These are phyloP conservation scores for Apantesis nais DNA, from an alignment of 2,888 invertebrate genomes.

Conservation along the genomic window DNA sequence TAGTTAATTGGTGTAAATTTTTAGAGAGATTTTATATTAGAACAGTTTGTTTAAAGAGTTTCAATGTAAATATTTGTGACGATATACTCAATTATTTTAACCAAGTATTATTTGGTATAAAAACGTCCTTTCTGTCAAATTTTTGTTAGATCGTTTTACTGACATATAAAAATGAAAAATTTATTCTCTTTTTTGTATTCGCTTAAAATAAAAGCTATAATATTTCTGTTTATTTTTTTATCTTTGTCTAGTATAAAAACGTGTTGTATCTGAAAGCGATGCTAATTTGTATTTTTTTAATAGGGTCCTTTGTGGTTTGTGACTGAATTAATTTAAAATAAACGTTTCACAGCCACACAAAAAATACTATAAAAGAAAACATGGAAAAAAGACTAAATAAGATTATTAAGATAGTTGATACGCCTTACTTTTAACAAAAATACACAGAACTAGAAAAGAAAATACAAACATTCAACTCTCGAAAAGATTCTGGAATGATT, in stretches of 20 bases:
- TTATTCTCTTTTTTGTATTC: too few relatives aligned
- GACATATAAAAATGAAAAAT: background rate
- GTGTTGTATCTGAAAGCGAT: background rate
- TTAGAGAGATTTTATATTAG: too few relatives aligned
- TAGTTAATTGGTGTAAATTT: background rate
- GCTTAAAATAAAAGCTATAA: too few relatives aligned
- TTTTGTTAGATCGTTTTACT: background rate
- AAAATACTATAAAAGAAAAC: too few relatives aligned
- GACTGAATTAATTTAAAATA: too few relatives aligned
- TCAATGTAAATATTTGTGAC: background rate
- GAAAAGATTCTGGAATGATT: constrained; percentile 1
- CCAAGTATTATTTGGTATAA: background rate
- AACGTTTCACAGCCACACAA: too few relatives aligned
- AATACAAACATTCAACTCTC: background rate
- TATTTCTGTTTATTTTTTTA: too few relatives aligned
- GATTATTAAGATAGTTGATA: too few relatives aligned
- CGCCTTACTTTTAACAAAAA: background rate
- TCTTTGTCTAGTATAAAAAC: background rate
- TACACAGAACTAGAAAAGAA: background rate
- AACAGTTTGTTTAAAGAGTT: too few relatives aligned
- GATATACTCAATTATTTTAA: background rate
- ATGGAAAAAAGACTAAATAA: too few relatives aligned
- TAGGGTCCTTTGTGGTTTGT: too few relatives aligned
- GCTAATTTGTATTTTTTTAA: too few relatives aligned
- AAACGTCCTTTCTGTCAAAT: background rate